Evolutionary conservation across 2,888 invertebrate genomes (phyloP).

Genomic region (Argynnis bischoffii): DNA sequence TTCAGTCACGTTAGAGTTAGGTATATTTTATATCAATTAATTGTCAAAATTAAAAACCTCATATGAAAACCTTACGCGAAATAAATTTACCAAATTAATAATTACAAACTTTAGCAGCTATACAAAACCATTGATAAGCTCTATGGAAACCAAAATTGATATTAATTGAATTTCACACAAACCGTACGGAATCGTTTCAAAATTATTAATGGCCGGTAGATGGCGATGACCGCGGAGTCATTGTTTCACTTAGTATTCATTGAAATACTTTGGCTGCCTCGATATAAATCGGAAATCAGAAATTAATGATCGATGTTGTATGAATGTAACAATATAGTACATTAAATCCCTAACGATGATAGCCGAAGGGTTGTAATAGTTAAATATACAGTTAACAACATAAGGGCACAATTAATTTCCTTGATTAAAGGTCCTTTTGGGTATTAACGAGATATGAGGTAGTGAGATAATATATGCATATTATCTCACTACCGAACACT

Average conservation of each 20-base stretch:
- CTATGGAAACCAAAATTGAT: conserved; percentile 18
- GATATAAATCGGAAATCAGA: conserved; percentile 9
- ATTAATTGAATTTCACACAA: conserved; percentile 56
- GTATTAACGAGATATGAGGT: too few relatives aligned
- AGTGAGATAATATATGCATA: too few relatives aligned
- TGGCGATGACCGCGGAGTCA: conserved; percentile 49
- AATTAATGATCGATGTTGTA: background rate
- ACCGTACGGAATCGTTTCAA: conserved; percentile 51
- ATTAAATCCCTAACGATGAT: too few relatives aligned
- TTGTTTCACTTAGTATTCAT: conserved; percentile 36
- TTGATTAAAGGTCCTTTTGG: too few relatives aligned
- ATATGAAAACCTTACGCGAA: background rate
- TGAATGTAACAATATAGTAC: too few relatives aligned
- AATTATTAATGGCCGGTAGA: conserved; percentile 62
- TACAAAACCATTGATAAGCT: conserved; percentile 2
- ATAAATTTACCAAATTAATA: conserved; percentile 3
- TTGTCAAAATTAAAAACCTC: background rate
- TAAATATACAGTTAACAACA: too few relatives aligned
- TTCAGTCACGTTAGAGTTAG: background rate
- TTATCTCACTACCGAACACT: too few relatives aligned
- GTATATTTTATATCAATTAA: background rate
- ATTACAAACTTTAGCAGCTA: conserved; percentile 9
- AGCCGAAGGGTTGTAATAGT: too few relatives aligned
- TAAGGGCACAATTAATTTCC: too few relatives aligned
- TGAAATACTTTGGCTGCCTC: conserved; percentile 10